A percentile compares a stretch with the other conserved stretches of the same genome.
These are phyloP conservation scores for Elmis aenea DNA, from an alignment of 2,888 invertebrate genomes.

Conservation along the genomic window DNA sequence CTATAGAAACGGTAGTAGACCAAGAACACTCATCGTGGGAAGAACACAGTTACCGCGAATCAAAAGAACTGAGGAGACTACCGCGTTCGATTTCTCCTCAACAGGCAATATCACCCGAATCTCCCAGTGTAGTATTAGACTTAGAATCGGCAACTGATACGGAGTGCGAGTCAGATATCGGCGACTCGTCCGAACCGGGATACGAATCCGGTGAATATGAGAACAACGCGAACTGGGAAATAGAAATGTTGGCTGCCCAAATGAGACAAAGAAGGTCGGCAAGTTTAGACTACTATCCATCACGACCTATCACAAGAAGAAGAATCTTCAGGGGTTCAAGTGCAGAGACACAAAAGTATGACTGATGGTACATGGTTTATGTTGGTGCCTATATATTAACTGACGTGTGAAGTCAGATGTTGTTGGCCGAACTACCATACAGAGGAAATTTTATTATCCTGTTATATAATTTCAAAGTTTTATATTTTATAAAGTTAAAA, in stretches of 20 bases:
- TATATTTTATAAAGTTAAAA: too few relatives aligned
- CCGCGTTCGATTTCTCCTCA: constrained; percentile 38
- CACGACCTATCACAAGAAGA: constrained; percentile 30
- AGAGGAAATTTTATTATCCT: too few relatives aligned
- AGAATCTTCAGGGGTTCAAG: constrained; percentile 39
- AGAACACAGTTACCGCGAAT: constrained; percentile 65
- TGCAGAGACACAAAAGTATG: constrained; percentile 32
- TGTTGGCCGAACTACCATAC: too few relatives aligned
- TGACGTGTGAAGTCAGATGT: background rate
- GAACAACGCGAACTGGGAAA: constrained; percentile 44
- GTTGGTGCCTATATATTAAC: constrained; percentile 23
- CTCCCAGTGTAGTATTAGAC: constrained; percentile 30
- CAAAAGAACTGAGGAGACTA: constrained; percentile 62
- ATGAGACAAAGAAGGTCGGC: constrained; percentile 41
- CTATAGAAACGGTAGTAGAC: constrained; percentile 44
- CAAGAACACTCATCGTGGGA: constrained; percentile 61
- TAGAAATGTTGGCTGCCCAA: constrained; percentile 44
- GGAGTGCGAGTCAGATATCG: constrained; percentile 31
- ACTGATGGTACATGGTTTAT: constrained; percentile 30
- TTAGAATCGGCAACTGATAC: constrained; percentile 42
- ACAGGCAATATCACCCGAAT: constrained; percentile 16
- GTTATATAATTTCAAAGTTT: too few relatives aligned
- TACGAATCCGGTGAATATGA: constrained; percentile 40
- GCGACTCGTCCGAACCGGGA: constrained; percentile 38
- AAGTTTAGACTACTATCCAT: constrained; percentile 40